Evolutionary conservation across 2,113 vertebrate genomes (phyloP), one percentile per base, ranked within the genome.

Genomic region (Rallus limicola): DNA sequence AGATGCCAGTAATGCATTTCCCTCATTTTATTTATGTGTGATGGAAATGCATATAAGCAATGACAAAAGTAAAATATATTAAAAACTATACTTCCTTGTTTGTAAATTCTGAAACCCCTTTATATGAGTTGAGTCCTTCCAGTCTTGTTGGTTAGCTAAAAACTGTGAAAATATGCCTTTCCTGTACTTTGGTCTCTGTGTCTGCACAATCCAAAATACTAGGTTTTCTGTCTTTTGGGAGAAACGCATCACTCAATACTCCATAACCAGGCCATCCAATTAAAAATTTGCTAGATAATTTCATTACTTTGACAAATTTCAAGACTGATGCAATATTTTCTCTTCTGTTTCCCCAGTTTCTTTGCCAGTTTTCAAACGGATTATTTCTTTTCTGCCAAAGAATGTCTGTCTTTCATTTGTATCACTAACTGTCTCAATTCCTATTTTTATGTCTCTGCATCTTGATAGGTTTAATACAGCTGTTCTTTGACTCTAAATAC

Each of bases 241-340:
- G 18, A 88, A 70, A 78, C 28, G 29, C 72, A 86, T 34, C 72
- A 80, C 59, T 91, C 48, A 77, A 34, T 55, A 69, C 33, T 26
- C 24, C 17, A 13, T 88, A 36, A 24, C 21, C 0, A 0, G 46
- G 46, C 68, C 74, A 68, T 28, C 40, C 63, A 78, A 40, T 96
- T 93, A 94, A 83, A 72, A 14, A 60, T 90, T 96, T 92, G 25
- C 48, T 86, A 78, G 76, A 71, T 74, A 88, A 88, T 93, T 93
- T 77, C 42, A 86, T 95, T 95, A 75, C 79, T 95, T 95, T 96
- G 93, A 94, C 76, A 90, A 67, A 29, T 74, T 85, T 93, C 64
- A 88, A 86, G 90, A 86, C 55, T 53, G 42, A 74, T 90, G 79
- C 72, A 90, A 16, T 88, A 83, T 88, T 94, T 96, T 90, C 23